phyloP scores from a whole-genome alignment of 2,888 invertebrate species.

The Ophioninae sp. region DNA sequence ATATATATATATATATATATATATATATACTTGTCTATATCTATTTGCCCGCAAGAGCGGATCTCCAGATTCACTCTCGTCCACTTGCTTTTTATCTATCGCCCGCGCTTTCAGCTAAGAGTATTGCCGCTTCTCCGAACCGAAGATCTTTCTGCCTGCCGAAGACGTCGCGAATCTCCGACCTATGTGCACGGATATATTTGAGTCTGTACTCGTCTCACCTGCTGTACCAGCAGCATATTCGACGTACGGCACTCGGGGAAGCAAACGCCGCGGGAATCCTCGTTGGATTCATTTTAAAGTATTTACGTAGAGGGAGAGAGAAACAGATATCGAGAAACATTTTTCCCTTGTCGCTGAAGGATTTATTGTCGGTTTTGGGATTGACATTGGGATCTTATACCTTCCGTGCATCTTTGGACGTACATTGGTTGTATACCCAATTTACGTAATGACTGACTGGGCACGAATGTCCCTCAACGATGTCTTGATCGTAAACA shows the following conservation, averaged over 20 bases:
- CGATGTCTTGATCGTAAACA: too few species aligned
- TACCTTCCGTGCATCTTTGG: neutral
- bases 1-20: too few species aligned
- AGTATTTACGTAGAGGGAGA: neutral
- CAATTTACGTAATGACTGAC: constrained; percentile 54
- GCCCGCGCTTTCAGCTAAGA: constrained; percentile 38
- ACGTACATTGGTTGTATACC: neutral
- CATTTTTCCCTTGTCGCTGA: constrained; percentile 47
- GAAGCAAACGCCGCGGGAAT: constrained; percentile 49
- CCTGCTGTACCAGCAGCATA: constrained; percentile 48
- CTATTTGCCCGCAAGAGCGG: constrained; percentile 34
- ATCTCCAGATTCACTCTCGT: constrained; percentile 59
- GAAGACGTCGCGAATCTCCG: constrained; percentile 38
- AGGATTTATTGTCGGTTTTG: constrained; percentile 57
- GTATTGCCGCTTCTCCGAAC: constrained; percentile 18
- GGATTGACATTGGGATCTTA: constrained; percentile 47
- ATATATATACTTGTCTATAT: constrained; percentile 15
- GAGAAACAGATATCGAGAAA: neutral
- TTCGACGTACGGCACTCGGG: constrained; percentile 36
- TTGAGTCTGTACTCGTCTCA: constrained; percentile 46
- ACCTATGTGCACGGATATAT: neutral
- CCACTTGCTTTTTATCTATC: constrained; percentile 61
- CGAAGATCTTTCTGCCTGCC: constrained; percentile 39
- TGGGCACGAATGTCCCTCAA: neutral
- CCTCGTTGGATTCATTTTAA: constrained; percentile 4